Percentiles rank a stretch among this genome's conserved stretches.
Evolutionary conservation across 1,140 invertebrate species (phyloP).

Genomic region (Calephelis virginiensis): DNA sequence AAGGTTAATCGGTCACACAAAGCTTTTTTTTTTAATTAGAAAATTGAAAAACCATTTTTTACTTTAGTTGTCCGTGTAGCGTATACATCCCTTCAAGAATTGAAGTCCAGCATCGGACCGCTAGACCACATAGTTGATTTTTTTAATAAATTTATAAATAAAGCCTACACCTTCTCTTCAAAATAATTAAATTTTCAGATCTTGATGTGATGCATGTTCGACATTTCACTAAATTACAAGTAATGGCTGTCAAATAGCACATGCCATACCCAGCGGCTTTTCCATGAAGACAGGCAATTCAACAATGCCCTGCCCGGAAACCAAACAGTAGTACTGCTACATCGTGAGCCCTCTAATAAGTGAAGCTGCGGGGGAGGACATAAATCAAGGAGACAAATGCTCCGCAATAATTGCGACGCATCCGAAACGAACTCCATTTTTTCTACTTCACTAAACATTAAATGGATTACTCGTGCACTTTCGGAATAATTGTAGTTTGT

Average conservation of each 20-base stretch:
- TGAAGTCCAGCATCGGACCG: too few relatives aligned
- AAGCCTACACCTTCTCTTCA: too few relatives aligned
- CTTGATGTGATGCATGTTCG: background rate
- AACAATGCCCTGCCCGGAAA: slow-evolving; percentile 15
- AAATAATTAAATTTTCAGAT: too few relatives aligned
- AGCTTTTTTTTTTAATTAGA: too few relatives aligned
- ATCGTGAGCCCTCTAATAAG: background rate
- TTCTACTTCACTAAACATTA: slow-evolving; percentile 7
- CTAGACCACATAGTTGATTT: too few relatives aligned
- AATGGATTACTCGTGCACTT: background rate
- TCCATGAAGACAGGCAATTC: background rate
- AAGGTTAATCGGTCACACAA: too few relatives aligned
- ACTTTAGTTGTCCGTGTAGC: too few relatives aligned
- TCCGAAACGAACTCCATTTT: background rate
- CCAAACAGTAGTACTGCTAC: slow-evolving; percentile 22
- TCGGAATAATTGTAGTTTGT: too few relatives aligned
- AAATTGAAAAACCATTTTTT: too few relatives aligned
- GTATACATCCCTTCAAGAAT: too few relatives aligned
- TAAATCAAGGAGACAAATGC: slow-evolving; percentile 22
- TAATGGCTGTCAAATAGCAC: background rate
- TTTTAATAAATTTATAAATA: too few relatives aligned
- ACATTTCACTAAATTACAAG: background rate
- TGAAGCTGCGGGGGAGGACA: slow-evolving; percentile 20
- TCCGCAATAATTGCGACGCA: slow-evolving; percentile 9
- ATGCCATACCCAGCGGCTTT: slow-evolving; percentile 11